Base-by-base conservation (phyloP, 2,888 invertebrate species). In the Drosophila recens region DNA sequence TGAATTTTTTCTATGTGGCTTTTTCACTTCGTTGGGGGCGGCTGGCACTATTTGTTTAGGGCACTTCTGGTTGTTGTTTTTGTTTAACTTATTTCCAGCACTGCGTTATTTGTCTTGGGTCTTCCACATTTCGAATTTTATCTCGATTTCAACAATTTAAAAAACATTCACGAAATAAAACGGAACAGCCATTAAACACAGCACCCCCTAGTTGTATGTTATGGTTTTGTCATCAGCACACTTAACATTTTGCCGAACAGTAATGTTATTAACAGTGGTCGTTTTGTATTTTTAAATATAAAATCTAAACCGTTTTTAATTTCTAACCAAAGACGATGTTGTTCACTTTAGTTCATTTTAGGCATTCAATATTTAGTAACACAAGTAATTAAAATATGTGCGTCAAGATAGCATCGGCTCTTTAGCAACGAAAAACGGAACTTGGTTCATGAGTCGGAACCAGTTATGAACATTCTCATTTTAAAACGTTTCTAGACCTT, bases 141-240 rank as follows among this genome's bases (percentile, higher is more conserved):
- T 66, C 2, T 59, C 33, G 36, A 57, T 23, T 45, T 33, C 13
- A 61, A 30, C 5, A 49, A 72, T 45, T 52, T 59, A 30, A 49
- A 42, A 57, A 58, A 57, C 49, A 58, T 61, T 68, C 46, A 59
- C 69, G 62, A 61, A 68, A 63, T 54, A 56, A 49, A 62, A 51
- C 46, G 30, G 38, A 68, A 34, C 67, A 43, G 53, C 34, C 49
- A 73, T 59, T 69, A 54, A 54, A 51, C 63, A 34, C 59, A 59
- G 64, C 45, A 59, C 64, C 73, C 52, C 65, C 65, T 71, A 67
- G 43, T 45, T 58, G 62, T 67, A 74, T 74, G 75, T 71, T 75
- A 71, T 67, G 56, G 17, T 38, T 40, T 38, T 38, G 51, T 52
- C 51, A 62, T 54, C 61, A 53, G 62, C 3, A 10, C 34, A 20